phyloP scores from a whole-genome alignment of 1,140 invertebrate species.

The Meloidogyne floridensis region DNA sequence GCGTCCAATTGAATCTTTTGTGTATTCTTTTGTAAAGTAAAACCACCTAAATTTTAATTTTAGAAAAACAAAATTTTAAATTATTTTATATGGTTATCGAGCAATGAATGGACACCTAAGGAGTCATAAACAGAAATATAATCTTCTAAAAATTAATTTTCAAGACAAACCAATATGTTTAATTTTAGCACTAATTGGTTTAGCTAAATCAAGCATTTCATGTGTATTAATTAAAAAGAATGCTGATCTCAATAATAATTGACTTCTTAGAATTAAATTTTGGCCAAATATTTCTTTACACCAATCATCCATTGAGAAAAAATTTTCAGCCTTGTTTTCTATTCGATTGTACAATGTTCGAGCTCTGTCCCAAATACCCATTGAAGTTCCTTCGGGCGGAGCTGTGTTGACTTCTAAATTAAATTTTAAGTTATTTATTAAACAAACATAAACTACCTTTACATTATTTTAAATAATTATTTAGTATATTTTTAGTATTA shows the following conservation, averaged over 20 bases:
- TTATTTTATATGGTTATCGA: too few species aligned
- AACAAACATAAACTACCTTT: too few species aligned
- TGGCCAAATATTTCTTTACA: slow-evolving; percentile 24
- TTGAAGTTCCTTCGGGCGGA: slow-evolving; percentile 14
- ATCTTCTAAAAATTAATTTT: too few species aligned
- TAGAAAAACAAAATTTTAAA: neutral
- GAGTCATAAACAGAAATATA: too few species aligned
- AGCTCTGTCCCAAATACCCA: slow-evolving; percentile 10
- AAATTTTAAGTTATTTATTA: neutral
- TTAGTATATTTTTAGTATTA: neutral
- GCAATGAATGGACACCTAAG: too few species aligned
- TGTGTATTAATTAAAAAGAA: slow-evolving; percentile 45
- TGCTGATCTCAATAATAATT: slow-evolving; percentile 31
- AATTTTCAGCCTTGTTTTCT: neutral
- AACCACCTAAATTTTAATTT: slow-evolving; percentile 4
- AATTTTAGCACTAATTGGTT: slow-evolving; percentile 36
- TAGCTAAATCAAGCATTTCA: slow-evolving; percentile 43
- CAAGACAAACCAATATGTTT: slow-evolving; percentile 43
- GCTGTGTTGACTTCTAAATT: slow-evolving; percentile 12
- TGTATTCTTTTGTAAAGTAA: neutral
- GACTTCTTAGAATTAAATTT: slow-evolving; percentile 29
- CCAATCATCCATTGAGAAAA: neutral
- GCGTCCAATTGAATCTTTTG: neutral
- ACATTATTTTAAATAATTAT: neutral
- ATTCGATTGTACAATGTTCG: neutral